A percentile compares a stretch with the other conserved stretches of the same genome.
These are phyloP conservation scores for Argyra leucocephala DNA, from an alignment of 2,888 invertebrate genomes.

Conservation along the genomic window DNA sequence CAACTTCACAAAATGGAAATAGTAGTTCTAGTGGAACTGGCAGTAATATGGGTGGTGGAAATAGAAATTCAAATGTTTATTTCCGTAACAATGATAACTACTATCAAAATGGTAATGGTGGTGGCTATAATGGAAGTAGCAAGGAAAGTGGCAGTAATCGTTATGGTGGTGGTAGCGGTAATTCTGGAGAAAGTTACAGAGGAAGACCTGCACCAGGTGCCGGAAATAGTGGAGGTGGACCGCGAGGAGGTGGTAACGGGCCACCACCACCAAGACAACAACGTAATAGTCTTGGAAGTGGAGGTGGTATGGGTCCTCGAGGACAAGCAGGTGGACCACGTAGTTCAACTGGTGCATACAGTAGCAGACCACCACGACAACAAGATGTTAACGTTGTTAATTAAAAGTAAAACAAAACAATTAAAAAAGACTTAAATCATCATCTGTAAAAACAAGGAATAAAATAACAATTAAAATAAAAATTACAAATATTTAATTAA, in stretches of 20 bases:
- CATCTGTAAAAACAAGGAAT: constrained; percentile 3
- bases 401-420: not conserved
- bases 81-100: constrained; percentile 38
- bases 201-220: not conserved
- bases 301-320: constrained; percentile 24
- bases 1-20: constrained; percentile 19
- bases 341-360: constrained; percentile 12
- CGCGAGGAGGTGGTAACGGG: constrained; percentile 29
- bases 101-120: constrained; percentile 27
- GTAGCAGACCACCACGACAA: not conserved
- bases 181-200: constrained; percentile 24
- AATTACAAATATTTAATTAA: not conserved
- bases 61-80: constrained; percentile 30
- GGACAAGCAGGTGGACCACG: constrained; percentile 18
- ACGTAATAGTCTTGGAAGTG: constrained; percentile 30
- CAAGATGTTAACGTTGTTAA: constrained; percentile 1
- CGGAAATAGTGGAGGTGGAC: constrained; percentile 23
- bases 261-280: constrained; percentile 24
- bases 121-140: constrained; percentile 28
- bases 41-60: constrained; percentile 29
- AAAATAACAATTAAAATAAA: not conserved
- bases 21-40: constrained; percentile 13
- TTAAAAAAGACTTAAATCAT: not conserved
- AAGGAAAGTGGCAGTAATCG: constrained; percentile 25
- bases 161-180: constrained; percentile 26